Evolutionary conservation across 2,888 invertebrate genomes (phyloP).

Genomic region (Candidula unifasciata): DNA sequence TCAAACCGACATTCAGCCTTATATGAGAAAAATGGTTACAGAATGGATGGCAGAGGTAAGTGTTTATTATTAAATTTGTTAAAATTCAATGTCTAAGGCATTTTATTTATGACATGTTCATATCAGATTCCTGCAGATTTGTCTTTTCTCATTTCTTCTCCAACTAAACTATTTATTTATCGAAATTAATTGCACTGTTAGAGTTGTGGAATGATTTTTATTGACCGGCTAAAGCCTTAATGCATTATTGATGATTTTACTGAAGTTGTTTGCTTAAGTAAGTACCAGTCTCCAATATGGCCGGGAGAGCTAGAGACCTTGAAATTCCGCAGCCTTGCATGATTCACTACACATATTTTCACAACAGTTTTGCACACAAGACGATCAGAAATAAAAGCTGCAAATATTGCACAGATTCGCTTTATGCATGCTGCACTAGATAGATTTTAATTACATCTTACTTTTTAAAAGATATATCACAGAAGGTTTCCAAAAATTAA

Average conservation of each 20-base stretch:
- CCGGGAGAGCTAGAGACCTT: constrained; percentile 47
- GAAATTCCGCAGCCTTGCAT: constrained; percentile 34
- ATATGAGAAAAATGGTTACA: constrained; percentile 93
- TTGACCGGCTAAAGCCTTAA: too few species aligned
- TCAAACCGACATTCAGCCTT: constrained; percentile 91
- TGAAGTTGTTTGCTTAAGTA: background rate
- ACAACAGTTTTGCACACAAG: constrained; percentile 42
- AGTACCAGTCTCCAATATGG: constrained; percentile 50
- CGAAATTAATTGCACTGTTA: too few species aligned
- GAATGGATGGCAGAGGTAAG: constrained; percentile 98
- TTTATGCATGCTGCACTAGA: constrained; percentile 5
- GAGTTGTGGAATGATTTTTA: too few species aligned
- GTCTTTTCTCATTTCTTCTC: too few species aligned
- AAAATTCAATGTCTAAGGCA: background rate
- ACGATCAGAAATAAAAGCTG: background rate
- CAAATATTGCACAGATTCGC: constrained; percentile 49
- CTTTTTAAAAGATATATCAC: too few species aligned
- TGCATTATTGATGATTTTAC: background rate
- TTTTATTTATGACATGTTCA: too few species aligned
- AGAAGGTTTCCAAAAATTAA: too few species aligned
- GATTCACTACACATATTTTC: constrained; percentile 42
- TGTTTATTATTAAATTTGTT: background rate
- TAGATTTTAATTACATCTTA: background rate
- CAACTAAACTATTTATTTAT: too few species aligned
- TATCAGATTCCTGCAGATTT: too few species aligned